These are phyloP conservation scores for Embidobia sp. DNA, from an alignment of 2,888 invertebrate species.

Conservation along the genomic window DNA sequence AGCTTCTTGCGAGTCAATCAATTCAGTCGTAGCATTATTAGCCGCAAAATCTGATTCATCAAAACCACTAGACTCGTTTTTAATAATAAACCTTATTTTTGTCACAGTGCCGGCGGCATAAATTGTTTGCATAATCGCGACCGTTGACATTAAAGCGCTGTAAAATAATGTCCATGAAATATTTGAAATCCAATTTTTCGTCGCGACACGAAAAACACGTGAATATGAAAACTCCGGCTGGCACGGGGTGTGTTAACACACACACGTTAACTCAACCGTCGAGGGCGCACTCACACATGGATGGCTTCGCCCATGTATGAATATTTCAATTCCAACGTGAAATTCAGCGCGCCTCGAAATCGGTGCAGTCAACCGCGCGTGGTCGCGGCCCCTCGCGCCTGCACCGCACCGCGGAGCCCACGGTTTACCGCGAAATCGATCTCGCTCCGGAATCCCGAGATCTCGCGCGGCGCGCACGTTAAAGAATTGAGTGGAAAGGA, in stretches of 20 bases:
- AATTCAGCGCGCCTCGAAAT: conserved; percentile 74
- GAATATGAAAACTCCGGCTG: conserved; percentile 19
- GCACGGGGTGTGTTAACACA: conserved; percentile 14
- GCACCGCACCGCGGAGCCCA: conserved; percentile 60
- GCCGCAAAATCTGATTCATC: too few species aligned
- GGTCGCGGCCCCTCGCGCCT: conserved; percentile 44
- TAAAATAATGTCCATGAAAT: conserved; percentile 43
- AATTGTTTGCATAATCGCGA: conserved; percentile 23
- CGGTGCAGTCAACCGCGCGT: conserved; percentile 67
- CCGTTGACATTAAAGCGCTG: conserved; percentile 25
- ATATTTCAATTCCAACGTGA: conserved; percentile 75
- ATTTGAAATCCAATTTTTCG: conserved; percentile 43
- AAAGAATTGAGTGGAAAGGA: conserved; percentile 21
- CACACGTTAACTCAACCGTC: not conserved
- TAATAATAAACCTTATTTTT: too few species aligned
- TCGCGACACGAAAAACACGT: conserved; percentile 19
- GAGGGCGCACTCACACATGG: conserved; percentile 18
- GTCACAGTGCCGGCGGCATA: too few species aligned
- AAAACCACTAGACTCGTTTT: too few species aligned
- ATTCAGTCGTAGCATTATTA: too few species aligned
- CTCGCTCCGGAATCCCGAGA: conserved; percentile 60
- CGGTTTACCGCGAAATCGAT: conserved; percentile 72
- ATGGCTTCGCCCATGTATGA: conserved; percentile 71
- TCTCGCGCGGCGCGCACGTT: conserved; percentile 12
- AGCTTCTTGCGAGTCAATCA: too few species aligned